Conservation (phyloP, 2,113 vertebrate species). For the Tauraco erythrolophus region DNA sequence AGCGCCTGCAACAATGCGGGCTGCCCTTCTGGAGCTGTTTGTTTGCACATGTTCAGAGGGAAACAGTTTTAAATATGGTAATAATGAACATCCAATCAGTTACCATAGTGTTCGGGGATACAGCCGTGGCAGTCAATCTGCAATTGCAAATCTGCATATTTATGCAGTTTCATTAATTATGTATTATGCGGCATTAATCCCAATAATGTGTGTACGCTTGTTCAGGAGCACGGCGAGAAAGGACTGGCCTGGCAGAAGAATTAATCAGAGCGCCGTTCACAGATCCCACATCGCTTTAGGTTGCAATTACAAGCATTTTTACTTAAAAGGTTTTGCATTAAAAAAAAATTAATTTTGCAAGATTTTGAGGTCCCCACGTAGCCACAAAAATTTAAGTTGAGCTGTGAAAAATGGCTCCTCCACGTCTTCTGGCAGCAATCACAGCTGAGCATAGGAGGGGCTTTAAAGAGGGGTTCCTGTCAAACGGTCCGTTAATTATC, state of each 20-base stretch:
- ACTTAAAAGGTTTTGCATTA: slow-evolving; percentile 51
- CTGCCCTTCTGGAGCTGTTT: background rate
- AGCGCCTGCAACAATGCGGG: background rate
- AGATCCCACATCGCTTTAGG: background rate
- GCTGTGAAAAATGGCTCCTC: slow-evolving; percentile 27
- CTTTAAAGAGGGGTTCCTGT: background rate
- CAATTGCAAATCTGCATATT: slow-evolving; percentile 78
- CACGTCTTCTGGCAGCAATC: background rate
- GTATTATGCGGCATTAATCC: slow-evolving; percentile 63
- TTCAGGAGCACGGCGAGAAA: slow-evolving; percentile 21
- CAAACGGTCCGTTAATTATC: slow-evolving; percentile 19
- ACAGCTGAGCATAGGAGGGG: background rate
- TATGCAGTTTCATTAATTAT: slow-evolving; percentile 74
- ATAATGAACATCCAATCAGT: slow-evolving; percentile 66
- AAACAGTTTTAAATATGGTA: slow-evolving; percentile 43
- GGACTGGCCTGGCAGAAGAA: slow-evolving; percentile 18
- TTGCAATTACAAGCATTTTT: slow-evolving; percentile 64
- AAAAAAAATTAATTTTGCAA: slow-evolving; percentile 50
- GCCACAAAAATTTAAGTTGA: slow-evolving; percentile 26
- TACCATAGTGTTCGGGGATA: slow-evolving; percentile 50
- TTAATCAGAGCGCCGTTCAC: slow-evolving; percentile 30
- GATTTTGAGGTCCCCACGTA: slow-evolving; percentile 23
- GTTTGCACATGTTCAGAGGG: slow-evolving; percentile 29
- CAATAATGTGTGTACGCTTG: slow-evolving; percentile 53
- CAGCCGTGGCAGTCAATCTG: slow-evolving; percentile 61